These are phyloP conservation scores for Eupsittula cactorum DNA, from an alignment of 2,113 vertebrate species.

Conservation along the genomic window DNA sequence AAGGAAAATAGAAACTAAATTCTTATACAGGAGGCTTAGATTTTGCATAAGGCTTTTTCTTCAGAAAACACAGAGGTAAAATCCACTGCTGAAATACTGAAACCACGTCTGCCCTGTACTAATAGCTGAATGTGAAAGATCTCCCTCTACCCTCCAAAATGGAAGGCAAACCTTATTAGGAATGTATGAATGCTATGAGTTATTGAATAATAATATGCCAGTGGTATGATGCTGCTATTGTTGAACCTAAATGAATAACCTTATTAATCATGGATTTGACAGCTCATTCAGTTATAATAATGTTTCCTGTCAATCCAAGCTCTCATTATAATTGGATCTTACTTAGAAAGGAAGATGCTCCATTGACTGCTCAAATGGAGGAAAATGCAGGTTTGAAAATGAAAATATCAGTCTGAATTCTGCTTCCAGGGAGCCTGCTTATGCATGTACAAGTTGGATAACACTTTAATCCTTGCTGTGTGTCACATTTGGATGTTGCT, in stretches of 20 bases:
- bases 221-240: conserved; percentile 41
- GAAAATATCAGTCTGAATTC: conserved; percentile 60
- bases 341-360: conserved; percentile 66
- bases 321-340: conserved; percentile 71
- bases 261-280: conserved; percentile 77
- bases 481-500: conserved; percentile 33
- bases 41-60: neutral
- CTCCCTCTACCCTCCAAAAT: neutral
- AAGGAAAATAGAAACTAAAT: neutral
- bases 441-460: conserved; percentile 52
- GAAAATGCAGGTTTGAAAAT: conserved; percentile 70
- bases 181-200: neutral
- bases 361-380: conserved; percentile 70
- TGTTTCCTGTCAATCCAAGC: conserved; percentile 65
- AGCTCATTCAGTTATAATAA: conserved; percentile 67
- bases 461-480: conserved; percentile 45
- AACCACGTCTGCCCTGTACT: neutral
- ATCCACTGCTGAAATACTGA: conserved; percentile 24
- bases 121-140: neutral
- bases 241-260: conserved; percentile 70
- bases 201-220: conserved; percentile 60
- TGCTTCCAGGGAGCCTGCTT: conserved; percentile 50
- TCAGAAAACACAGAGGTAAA: conserved; percentile 9
- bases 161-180: neutral
- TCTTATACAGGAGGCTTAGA: neutral